Evolutionary conservation across 1,140 invertebrate species (phyloP), one percentile per base, ranked within the genome.

Genomic region (Propsilocerus akamusi): DNA sequence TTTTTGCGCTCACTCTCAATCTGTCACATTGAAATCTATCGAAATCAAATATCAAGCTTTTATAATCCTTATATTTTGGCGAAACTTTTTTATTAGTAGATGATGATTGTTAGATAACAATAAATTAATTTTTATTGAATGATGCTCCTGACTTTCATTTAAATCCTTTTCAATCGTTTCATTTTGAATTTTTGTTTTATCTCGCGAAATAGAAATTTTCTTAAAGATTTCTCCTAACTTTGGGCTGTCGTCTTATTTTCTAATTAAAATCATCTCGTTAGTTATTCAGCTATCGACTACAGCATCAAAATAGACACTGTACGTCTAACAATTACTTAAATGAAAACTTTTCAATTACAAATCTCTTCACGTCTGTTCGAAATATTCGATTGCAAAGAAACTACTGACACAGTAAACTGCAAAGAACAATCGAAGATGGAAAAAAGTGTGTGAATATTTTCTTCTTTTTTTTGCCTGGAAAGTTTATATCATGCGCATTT

Each of bases 351-450:
- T 4, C n/a, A n/a, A n/a, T n/a, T 41, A 20, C 17, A 41, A 20
- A 14, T 41, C 22, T 41, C 20, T 37, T n/a, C 34, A 17, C 11
- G 14, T 37, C 7, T 37, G 4, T 41, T 14, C 22, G 28, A 10
- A 30, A 10, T 30, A 12, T 30, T 30, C 28, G 34, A 41, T 41
- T 41, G 34, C 34, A 41, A 20, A 20, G 34, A 41, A 41, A 41
- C 34, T 41, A 41, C 34, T 41, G 34, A 41, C 34, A 41, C 34
- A 41, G n/a, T n/a, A n/a, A n/a, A n/a, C n/a, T n/a, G n/a, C n/a
- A n/a, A n/a, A n/a, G n/a, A n/a, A n/a, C n/a, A n/a, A n/a, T n/a
- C n/a, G n/a, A n/a, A n/a, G n/a, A n/a, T n/a, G n/a, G n/a, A n/a
- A n/a, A n/a, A n/a, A n/a, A n/a, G n/a, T n/a, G n/a, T n/a, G n/a